Conservation (phyloP, 2,888 invertebrate genomes). For the Amphipyra tragopoginis region DNA sequence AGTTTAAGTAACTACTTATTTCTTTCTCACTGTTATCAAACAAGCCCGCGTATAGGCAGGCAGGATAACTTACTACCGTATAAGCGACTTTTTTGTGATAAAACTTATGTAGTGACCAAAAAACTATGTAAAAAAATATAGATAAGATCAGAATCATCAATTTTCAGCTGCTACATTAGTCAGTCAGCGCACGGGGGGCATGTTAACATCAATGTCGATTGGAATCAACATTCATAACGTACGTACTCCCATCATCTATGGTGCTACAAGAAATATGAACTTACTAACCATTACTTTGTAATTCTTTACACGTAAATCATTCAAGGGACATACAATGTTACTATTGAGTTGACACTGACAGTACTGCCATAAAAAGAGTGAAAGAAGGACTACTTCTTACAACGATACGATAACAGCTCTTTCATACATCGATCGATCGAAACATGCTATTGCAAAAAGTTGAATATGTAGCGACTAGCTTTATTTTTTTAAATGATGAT, state of each 20-base stretch:
- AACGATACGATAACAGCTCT: too few species aligned
- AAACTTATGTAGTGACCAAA: too few species aligned
- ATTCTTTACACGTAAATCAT: conserved; percentile 33
- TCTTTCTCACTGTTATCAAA: too few species aligned
- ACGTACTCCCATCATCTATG: conserved; percentile 15
- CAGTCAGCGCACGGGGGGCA: conserved; percentile 23
- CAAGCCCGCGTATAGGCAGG: too few species aligned
- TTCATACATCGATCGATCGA: too few species aligned
- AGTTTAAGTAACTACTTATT: too few species aligned
- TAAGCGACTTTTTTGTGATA: too few species aligned
- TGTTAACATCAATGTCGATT: conserved; percentile 34
- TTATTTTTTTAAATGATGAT: too few species aligned
- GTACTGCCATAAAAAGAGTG: not conserved
- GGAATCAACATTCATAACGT: conserved; percentile 28
- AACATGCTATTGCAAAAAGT: too few species aligned
- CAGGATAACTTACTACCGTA: too few species aligned
- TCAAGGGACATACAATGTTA: conserved; percentile 41
- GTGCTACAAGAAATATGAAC: conserved; percentile 17
- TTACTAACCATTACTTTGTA: conserved; percentile 36
- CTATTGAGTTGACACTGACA: conserved; percentile 10
- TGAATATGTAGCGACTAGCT: too few species aligned
- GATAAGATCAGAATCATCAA: not conserved
- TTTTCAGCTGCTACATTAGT: conserved; percentile 18
- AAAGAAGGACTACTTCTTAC: not conserved
- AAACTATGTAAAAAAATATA: not conserved